A percentile compares a stretch with the other conserved stretches of the same genome.
phyloP scores from a whole-genome alignment of 2,888 invertebrate species.

The Lucinisca nassula region DNA sequence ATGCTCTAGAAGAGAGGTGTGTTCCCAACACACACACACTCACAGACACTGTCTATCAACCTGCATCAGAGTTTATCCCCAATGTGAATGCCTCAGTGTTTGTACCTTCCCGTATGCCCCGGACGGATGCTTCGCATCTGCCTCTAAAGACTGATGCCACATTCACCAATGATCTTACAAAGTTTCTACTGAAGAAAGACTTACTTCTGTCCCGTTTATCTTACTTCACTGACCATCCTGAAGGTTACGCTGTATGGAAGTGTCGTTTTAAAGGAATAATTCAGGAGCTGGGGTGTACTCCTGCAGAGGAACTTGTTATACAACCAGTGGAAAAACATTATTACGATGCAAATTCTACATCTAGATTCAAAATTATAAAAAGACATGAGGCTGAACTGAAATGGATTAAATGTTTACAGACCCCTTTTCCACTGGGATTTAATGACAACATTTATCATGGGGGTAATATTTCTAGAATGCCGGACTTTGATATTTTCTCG shows the following conservation, averaged over 20 bases:
- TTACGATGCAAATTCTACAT: too few relatives aligned
- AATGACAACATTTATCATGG: too few relatives aligned
- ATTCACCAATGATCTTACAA: slow-evolving; percentile 13
- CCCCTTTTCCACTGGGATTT: too few relatives aligned
- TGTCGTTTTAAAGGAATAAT: slow-evolving; percentile 35
- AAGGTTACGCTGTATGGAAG: slow-evolving; percentile 44
- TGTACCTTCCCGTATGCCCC: background rate
- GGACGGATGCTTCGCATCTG: background rate
- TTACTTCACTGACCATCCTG: slow-evolving; percentile 32
- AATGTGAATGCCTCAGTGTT: background rate
- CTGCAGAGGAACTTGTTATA: too few relatives aligned
- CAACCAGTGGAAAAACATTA: too few relatives aligned
- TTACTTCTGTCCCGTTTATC: slow-evolving; percentile 35
- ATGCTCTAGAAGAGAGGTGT: background rate
- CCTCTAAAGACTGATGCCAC: background rate
- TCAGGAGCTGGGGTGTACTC: slow-evolving; percentile 21
- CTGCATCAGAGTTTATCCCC: background rate
- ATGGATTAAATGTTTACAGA: too few relatives aligned
- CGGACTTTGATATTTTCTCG: too few relatives aligned
- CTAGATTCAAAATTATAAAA: too few relatives aligned
- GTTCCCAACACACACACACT: background rate
- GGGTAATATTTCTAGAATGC: too few relatives aligned
- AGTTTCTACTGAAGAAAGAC: slow-evolving; percentile 48
- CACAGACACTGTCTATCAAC: background rate
- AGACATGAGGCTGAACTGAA: too few relatives aligned